Conservation (phyloP, 2,113 vertebrate genomes). For the Myocastor coypus region DNA sequence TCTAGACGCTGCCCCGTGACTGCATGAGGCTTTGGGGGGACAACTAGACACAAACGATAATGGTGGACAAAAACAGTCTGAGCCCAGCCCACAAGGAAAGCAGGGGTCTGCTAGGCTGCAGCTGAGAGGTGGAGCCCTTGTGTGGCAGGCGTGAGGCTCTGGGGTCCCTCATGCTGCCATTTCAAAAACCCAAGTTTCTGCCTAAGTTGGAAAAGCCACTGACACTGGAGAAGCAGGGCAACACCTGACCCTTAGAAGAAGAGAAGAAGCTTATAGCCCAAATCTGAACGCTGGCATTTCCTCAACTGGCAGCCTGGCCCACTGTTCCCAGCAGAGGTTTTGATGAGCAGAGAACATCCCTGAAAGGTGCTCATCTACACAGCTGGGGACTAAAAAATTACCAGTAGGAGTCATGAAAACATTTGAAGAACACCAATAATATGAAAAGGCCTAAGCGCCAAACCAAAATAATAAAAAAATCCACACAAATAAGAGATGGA, state of each 20-base stretch:
- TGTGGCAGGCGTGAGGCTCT: neutral
- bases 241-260: neutral
- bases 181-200: neutral
- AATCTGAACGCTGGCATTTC: neutral
- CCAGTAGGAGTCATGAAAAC: neutral
- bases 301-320: neutral
- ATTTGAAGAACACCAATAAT: neutral
- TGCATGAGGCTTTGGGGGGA: too few relatives aligned
- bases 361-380: neutral
- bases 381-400: neutral
- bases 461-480: neutral
- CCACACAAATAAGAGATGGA: neutral
- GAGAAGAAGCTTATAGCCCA: neutral
- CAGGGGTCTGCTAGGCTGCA: too few relatives aligned
- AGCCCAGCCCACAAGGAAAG: neutral
- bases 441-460: slow-evolving; percentile 7
- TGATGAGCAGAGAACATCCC: slow-evolving; percentile 1
- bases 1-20: too few relatives aligned
- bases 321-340: neutral
- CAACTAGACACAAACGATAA: too few relatives aligned
- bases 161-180: neutral
- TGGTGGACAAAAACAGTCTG: neutral
- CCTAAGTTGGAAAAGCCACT: neutral
- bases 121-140: neutral
- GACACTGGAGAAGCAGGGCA: neutral